These are phyloP conservation scores for Sclerurus mexicanus DNA, from an alignment of 2,113 vertebrate species.

Conservation along the genomic window DNA sequence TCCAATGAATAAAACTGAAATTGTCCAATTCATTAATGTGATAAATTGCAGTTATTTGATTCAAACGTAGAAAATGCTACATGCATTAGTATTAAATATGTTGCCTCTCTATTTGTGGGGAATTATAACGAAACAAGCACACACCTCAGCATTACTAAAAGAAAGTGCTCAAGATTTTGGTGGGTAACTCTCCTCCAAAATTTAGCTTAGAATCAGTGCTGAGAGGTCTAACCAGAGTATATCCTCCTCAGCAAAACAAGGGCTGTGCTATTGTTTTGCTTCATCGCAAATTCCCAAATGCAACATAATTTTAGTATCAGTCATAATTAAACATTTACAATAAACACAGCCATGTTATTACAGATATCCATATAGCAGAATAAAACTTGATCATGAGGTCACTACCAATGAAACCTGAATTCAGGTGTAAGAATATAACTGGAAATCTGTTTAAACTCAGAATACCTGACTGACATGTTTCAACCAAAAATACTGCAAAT, in stretches of 20 bases:
- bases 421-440: not conserved
- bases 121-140: not conserved
- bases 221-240: not conserved
- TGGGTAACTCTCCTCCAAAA: not conserved
- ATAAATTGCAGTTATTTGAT: not conserved
- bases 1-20: not conserved
- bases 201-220: not conserved
- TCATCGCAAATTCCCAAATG: not conserved
- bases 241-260: not conserved
- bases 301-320: not conserved
- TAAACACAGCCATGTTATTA: not conserved
- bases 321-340: not conserved
- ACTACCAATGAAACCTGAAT: not conserved
- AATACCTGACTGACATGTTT: not conserved
- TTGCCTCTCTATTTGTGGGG: not conserved
- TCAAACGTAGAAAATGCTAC: not conserved
- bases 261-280: not conserved
- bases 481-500: not conserved
- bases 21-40: not conserved
- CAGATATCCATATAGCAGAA: not conserved
- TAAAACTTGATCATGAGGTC: not conserved
- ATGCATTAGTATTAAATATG: not conserved
- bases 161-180: not conserved
- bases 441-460: not conserved
- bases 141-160: not conserved